Percentiles rank a stretch among this genome's conserved stretches.
phyloP scores from a whole-genome alignment of 2,888 invertebrate genomes.

The Aspidiotus rigidus region DNA sequence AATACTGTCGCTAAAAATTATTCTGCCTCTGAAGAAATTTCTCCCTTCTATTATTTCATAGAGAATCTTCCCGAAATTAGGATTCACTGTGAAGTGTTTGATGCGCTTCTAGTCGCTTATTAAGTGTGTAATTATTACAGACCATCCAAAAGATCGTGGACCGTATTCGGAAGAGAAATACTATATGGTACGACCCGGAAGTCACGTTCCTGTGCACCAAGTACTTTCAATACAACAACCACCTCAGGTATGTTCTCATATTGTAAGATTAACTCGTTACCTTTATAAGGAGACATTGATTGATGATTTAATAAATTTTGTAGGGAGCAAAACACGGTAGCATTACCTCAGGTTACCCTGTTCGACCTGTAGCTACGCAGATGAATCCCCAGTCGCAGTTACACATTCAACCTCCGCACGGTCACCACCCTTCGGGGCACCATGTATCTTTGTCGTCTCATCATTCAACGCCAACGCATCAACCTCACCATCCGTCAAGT shows the following conservation, averaged over 20 bases:
- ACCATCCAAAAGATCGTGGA: slow-evolving; percentile 19
- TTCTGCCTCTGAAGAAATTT: too few relatives aligned
- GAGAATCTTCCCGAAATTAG: too few relatives aligned
- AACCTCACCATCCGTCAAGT: slow-evolving; percentile 6
- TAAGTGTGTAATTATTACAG: not conserved
- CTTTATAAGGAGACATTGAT: too few relatives aligned
- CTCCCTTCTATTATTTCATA: too few relatives aligned
- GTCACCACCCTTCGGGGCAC: slow-evolving; percentile 16
- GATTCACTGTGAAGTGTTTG: too few relatives aligned
- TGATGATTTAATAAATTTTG: slow-evolving; percentile 31
- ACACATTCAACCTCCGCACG: slow-evolving; percentile 10
- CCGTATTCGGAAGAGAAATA: slow-evolving; percentile 25
- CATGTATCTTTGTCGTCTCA: slow-evolving; percentile 1
- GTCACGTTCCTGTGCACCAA: slow-evolving; percentile 51
- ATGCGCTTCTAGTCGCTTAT: too few relatives aligned
- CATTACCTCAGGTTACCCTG: slow-evolving; percentile 76
- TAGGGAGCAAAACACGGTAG: slow-evolving; percentile 68
- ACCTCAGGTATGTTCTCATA: slow-evolving; percentile 43
- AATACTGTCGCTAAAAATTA: too few relatives aligned
- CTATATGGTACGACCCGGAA: slow-evolving; percentile 44
- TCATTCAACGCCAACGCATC: slow-evolving; percentile 3
- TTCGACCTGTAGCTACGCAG: slow-evolving; percentile 47
- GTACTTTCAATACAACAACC: slow-evolving; percentile 51
- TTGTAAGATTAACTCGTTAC: too few relatives aligned
- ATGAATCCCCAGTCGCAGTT: slow-evolving; percentile 17